A percentile compares a stretch with the other conserved stretches of the same genome.
These are phyloP conservation scores for Conus canariensis DNA, from an alignment of 2,888 invertebrate genomes.

Conservation along the genomic window DNA sequence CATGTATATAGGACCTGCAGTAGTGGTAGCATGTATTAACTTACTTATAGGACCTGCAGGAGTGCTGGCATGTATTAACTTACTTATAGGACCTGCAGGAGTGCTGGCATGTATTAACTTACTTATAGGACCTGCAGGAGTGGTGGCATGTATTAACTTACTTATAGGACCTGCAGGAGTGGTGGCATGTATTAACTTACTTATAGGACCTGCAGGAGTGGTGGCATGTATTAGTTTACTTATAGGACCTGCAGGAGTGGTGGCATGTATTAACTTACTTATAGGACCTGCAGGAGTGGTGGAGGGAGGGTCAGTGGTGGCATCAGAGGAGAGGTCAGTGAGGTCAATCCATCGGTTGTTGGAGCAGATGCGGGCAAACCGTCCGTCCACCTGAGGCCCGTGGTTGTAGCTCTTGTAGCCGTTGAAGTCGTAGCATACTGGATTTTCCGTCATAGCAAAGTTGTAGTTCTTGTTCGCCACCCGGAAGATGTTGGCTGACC, in stretches of 20 bases:
- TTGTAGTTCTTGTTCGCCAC: conserved; percentile 6
- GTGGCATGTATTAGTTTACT: no score
- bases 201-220: no score
- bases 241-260: not conserved
- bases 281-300: not conserved
- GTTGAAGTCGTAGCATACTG: conserved; percentile 13
- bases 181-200: no score
- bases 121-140: no score
- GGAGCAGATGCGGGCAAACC: not conserved
- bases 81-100: no score
- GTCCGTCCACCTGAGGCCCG: not conserved
- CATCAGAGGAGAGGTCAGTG: not conserved
- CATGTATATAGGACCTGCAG: no score
- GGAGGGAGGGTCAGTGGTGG: no score
- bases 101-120: no score
- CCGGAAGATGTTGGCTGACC: conserved; percentile 17
- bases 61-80: no score
- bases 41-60: no score
- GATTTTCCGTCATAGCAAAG: not conserved
- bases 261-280: not conserved
- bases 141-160: no score
- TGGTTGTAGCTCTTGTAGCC: conserved; percentile 25
- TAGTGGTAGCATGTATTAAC: not conserved
- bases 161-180: no score
- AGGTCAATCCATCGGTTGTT: not conserved